These are phyloP conservation scores for Polyommatus icarus DNA, from an alignment of 2,888 invertebrate species.

Conservation along the genomic window DNA sequence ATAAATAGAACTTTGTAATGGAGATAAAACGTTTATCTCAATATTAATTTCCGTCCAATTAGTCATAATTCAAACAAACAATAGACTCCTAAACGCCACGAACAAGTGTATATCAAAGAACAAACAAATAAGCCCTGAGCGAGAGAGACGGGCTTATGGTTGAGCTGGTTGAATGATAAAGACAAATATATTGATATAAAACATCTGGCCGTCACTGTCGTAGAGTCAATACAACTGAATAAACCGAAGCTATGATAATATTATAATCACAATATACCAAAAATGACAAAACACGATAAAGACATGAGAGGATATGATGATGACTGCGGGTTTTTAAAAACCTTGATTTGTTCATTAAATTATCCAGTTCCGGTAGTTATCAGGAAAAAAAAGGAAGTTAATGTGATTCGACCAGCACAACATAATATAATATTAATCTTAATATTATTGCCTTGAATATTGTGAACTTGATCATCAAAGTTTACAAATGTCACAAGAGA, in stretches of 20 bases:
- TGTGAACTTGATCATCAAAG: no score
- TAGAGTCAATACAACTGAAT: neutral
- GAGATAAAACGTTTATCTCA: constrained; percentile 17
- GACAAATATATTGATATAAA: constrained; percentile 16
- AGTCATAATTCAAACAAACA: constrained; percentile 29
- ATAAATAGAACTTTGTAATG: constrained; percentile 19
- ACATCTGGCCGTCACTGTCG: constrained; percentile 3
- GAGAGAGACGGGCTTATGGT: constrained; percentile 32
- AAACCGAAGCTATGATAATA: neutral
- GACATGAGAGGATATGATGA: neutral
- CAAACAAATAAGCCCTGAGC: constrained; percentile 33
- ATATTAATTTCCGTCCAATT: constrained; percentile 20
- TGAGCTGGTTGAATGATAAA: neutral
- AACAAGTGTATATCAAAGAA: constrained; percentile 25
- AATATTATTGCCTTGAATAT: neutral
- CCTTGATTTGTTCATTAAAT: neutral
- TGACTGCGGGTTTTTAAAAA: neutral
- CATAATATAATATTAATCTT: neutral
- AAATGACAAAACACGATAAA: neutral
- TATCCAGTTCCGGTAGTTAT: neutral
- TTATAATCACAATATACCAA: neutral
- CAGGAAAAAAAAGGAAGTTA: neutral
- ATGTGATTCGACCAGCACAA: neutral
- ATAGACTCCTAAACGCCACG: constrained; percentile 16
- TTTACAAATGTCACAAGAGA: no score